Base-by-base conservation (phyloP, 2,797 vertebrate species). In the Brachyrhaphis roseni region DNA sequence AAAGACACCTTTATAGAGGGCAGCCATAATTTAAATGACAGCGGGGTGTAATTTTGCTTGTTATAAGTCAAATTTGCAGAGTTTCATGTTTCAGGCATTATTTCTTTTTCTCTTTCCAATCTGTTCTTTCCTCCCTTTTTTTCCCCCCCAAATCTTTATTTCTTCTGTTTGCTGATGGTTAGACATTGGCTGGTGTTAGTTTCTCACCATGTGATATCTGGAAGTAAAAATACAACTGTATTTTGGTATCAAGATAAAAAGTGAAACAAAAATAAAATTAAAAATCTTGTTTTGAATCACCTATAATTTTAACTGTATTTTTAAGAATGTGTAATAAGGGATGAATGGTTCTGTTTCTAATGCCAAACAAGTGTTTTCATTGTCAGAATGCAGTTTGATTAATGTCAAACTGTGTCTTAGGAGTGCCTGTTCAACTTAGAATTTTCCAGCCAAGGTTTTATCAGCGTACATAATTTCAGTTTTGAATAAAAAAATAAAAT, bases 1-100 rank as follows among this genome's bases (percentile, higher is more conserved):
- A 99, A 98, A 99, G 98, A 99, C 98, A 99, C 98, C 98, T 99
- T 99, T 99, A 99, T 99, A 99, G 98, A 99, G 98, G 98, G 97
- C 98, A 99, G 97, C 97, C 96, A 97, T 99, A 99, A 99, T 99
- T 99, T 98, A 99, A 99, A 98, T 98, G 98, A 99, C 98, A 99
- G 98, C 97, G 95, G 97, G 98, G 98, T 98, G 98, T 99, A 98
- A 99, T 99, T 99, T 99, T 98, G 97, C 97, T 97, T 97, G 97
- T 98, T 98, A 99, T 98, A 98, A 99, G 98, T 99, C 98, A 99
- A 98, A 98, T 98, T 99, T 98, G 97, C 96, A 96, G 97, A 98
- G 97, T 98, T 98, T 98, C 97, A 97, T 98, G 97, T 98, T 97
- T 96, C 97, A 96, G 88, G 91, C 96, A 95, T 97, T 97, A 96